These are phyloP conservation scores for Calidris pugnax DNA, from an alignment of 2,113 vertebrate genomes.

Conservation along the genomic window DNA sequence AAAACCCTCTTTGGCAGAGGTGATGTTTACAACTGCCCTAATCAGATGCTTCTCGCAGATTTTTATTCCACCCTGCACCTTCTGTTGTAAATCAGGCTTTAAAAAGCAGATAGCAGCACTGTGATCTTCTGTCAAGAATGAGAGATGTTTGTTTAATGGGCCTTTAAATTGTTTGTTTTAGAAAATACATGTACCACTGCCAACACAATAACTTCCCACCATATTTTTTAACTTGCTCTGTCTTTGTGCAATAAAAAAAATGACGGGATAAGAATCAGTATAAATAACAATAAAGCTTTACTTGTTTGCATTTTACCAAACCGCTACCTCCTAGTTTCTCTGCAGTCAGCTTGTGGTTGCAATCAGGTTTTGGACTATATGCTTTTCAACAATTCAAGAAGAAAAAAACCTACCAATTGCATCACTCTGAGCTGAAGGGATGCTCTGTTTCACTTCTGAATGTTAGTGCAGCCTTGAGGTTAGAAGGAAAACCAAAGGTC, in stretches of 20 bases:
- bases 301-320: background rate
- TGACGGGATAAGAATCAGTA: background rate
- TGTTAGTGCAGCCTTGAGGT: background rate
- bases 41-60: background rate
- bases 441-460: background rate
- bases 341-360: background rate
- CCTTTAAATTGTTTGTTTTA: slow-evolving; percentile 60
- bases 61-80: slow-evolving; percentile 32
- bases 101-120: slow-evolving; percentile 41
- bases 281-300: background rate
- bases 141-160: slow-evolving; percentile 62
- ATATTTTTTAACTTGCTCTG: slow-evolving; percentile 16
- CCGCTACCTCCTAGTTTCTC: background rate
- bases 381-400: background rate
- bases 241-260: background rate
- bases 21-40: slow-evolving; percentile 12
- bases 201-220: background rate
- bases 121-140: slow-evolving; percentile 46
- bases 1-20: background rate
- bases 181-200: background rate
- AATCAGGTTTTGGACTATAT: background rate
- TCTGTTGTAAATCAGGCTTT: slow-evolving; percentile 58
- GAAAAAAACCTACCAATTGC: background rate
- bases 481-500: background rate
- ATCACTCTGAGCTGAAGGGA: background rate